Conservation (phyloP, 2,797 vertebrate genomes). For the Coregonus sp. region DNA sequence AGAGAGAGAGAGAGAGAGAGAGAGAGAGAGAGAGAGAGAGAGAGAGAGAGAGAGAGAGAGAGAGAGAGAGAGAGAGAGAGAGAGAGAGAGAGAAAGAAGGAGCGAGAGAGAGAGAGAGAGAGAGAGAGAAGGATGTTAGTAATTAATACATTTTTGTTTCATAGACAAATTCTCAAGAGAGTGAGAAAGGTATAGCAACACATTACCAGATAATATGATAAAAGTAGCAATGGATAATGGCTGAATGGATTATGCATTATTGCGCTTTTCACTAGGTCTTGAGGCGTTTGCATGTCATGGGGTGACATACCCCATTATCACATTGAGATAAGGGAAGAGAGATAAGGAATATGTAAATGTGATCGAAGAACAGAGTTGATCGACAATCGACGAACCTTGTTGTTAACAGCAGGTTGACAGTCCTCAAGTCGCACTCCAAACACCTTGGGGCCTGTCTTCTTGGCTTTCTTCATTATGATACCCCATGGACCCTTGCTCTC, state of each 20-base stretch:
- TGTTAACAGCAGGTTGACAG: constrained; percentile 85
- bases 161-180: not conserved
- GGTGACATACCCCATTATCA: not conserved
- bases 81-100: no score
- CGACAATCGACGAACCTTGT: constrained; percentile 78
- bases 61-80: no score
- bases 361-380: no score
- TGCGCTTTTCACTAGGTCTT: no score
- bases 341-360: not conserved
- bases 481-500: constrained; percentile 87
- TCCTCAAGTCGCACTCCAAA: constrained; percentile 94
- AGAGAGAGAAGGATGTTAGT: not conserved
- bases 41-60: not conserved
- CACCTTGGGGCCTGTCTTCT: constrained; percentile 82
- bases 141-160: no score
- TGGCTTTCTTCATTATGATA: constrained; percentile 94
- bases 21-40: not conserved
- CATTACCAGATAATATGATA: not conserved
- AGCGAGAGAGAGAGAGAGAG: accelerated
- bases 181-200: not conserved
- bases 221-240: no score
- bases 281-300: no score
- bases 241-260: no score
- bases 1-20: no score
- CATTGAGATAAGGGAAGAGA: not conserved